These are phyloP conservation scores for Lasioglossum calceatum DNA, from an alignment of 2,888 invertebrate species.

Conservation along the genomic window DNA sequence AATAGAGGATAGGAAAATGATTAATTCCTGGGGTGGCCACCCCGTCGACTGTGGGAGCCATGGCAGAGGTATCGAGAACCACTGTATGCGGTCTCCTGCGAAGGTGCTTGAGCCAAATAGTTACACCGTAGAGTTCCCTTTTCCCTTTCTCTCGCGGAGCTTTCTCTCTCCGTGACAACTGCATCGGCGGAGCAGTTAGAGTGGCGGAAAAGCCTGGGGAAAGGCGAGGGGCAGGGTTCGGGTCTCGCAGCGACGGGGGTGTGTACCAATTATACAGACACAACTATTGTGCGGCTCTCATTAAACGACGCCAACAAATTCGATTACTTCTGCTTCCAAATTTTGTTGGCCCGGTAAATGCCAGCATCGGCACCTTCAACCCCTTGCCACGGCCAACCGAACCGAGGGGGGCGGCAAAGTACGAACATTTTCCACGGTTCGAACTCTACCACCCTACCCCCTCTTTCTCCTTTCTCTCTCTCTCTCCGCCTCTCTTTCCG, in stretches of 20 bases:
- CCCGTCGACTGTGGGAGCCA: neutral
- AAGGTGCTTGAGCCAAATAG: constrained; percentile 77
- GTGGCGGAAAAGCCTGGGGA: constrained; percentile 41
- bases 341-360: constrained; percentile 79
- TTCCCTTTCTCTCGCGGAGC: constrained; percentile 48
- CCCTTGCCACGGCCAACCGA: constrained; percentile 62
- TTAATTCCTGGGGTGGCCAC: neutral
- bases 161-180: constrained; percentile 51
- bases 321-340: constrained; percentile 84
- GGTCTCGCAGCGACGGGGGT: constrained; percentile 65
- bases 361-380: constrained; percentile 71
- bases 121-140: constrained; percentile 67
- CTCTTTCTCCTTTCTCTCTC: neutral
- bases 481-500: neutral
- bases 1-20: neutral
- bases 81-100: constrained; percentile 66
- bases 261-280: constrained; percentile 83
- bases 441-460: constrained; percentile 22
- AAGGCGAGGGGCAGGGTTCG: constrained; percentile 49
- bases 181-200: constrained; percentile 55
- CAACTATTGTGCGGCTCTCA: constrained; percentile 83
- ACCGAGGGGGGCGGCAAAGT: constrained; percentile 67
- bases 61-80: constrained; percentile 67
- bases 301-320: constrained; percentile 84
- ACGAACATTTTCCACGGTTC: constrained; percentile 77